Evolutionary conservation across 2,888 invertebrate genomes (phyloP).

Genomic region (Ditula angustiorana): DNA sequence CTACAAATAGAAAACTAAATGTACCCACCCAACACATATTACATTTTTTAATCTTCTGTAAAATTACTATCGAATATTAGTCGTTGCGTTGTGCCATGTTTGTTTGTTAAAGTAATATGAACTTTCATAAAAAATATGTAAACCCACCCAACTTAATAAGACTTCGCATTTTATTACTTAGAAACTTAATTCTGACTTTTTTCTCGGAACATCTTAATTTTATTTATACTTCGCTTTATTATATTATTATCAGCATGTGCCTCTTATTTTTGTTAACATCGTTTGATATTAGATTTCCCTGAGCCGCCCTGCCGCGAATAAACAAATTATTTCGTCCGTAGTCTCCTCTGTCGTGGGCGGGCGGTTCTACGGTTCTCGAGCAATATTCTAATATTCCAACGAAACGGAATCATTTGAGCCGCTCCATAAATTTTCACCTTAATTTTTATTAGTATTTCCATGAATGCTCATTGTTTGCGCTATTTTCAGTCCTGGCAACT

Average conservation of each 20-base stretch:
- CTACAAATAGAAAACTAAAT: no score
- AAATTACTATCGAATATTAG: no score
- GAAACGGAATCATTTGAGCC: constrained; percentile 52
- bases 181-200: background rate
- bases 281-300: constrained; percentile 45
- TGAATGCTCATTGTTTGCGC: background rate
- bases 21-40: no score
- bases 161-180: no score
- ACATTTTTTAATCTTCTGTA: no score
- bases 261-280: constrained; percentile 41
- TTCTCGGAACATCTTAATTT: background rate
- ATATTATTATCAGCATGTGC: constrained; percentile 18
- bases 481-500: constrained; percentile 1
- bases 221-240: constrained; percentile 14
- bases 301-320: constrained; percentile 42
- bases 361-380: constrained; percentile 39
- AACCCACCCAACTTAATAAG: no score
- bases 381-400: constrained; percentile 45
- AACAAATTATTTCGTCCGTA: constrained; percentile 47
- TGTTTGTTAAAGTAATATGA: no score
- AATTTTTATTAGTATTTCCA: constrained; percentile 17
- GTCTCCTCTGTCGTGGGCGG: constrained; percentile 40
- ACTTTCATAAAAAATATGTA: no score
- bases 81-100: no score
- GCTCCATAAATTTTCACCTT: constrained; percentile 45